Conservation (phyloP, 2,888 invertebrate species). For the Andrena flavipes region DNA sequence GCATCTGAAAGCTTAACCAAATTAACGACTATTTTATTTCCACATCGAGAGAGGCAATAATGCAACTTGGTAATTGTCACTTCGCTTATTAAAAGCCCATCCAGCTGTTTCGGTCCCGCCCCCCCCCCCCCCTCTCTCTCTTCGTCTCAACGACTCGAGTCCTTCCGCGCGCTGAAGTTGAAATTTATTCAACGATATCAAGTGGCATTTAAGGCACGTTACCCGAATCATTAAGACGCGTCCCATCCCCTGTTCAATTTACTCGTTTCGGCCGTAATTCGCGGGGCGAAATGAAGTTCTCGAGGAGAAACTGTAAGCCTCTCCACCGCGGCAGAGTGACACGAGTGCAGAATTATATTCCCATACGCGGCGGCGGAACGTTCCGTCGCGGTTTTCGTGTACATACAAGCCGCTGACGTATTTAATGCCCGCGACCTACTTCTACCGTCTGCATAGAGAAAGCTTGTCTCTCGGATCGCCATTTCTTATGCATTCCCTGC, state of each 20-base stretch:
- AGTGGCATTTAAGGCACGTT: constrained; percentile 26
- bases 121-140: not conserved
- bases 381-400: constrained; percentile 48
- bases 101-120: not conserved
- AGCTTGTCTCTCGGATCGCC: constrained; percentile 48
- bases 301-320: not conserved
- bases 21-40: not conserved
- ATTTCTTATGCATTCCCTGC: constrained; percentile 53
- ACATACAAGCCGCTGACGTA: constrained; percentile 47
- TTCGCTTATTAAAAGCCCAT: not conserved
- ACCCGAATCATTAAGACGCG: constrained; percentile 36
- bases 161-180: not conserved
- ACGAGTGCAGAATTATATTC: constrained; percentile 60
- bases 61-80: not conserved
- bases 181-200: constrained; percentile 18
- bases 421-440: constrained; percentile 69
- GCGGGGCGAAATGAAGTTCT: constrained; percentile 40
- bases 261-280: constrained; percentile 23
- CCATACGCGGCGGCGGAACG: constrained; percentile 42
- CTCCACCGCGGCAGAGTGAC: constrained; percentile 41
- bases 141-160: not conserved
- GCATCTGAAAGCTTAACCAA: not conserved
- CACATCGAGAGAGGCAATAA: not conserved
- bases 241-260: constrained; percentile 27
- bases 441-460: constrained; percentile 54